phyloP scores from a whole-genome alignment of 2,797 vertebrate species.

The Lacerta agilis region DNA sequence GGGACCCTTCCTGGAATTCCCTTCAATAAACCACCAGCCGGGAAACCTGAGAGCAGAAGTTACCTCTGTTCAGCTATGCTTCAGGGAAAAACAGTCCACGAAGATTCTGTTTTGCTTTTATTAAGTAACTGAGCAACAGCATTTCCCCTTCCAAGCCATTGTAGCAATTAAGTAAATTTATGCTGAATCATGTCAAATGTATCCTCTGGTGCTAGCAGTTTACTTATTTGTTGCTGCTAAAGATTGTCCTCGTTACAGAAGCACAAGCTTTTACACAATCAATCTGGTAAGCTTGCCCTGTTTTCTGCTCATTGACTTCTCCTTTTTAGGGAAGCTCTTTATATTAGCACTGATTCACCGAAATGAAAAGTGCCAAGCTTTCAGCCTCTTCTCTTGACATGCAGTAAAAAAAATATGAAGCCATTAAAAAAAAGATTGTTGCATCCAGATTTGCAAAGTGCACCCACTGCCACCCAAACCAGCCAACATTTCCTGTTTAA shows the following conservation, averaged over 20 bases:
- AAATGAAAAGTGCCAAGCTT: background rate
- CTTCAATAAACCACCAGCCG: background rate
- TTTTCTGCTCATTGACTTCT: background rate
- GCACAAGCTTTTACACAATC: background rate
- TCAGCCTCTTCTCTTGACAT: background rate
- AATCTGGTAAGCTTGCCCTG: background rate
- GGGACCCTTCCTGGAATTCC: slow-evolving; percentile 13
- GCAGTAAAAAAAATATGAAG: slow-evolving; percentile 76
- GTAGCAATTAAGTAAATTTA: slow-evolving; percentile 21
- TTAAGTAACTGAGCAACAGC: background rate
- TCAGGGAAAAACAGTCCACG: slow-evolving; percentile 5
- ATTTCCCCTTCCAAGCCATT: slow-evolving; percentile 35
- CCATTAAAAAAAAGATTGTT: slow-evolving; percentile 88
- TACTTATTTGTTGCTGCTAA: background rate
- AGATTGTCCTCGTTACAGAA: background rate
- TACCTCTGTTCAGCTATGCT: background rate
- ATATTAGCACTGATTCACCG: background rate
- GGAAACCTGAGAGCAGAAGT: slow-evolving; percentile 37
- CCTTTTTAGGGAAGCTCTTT: background rate
- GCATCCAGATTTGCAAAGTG: slow-evolving; percentile 84
- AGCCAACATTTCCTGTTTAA: slow-evolving; percentile 83
- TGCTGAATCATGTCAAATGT: background rate
- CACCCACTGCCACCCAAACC: slow-evolving; percentile 82
- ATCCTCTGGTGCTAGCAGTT: background rate
- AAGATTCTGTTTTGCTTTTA: background rate